phyloP scores from a whole-genome alignment of 2,888 invertebrate genomes.

The Pachydiplax longipennis region DNA sequence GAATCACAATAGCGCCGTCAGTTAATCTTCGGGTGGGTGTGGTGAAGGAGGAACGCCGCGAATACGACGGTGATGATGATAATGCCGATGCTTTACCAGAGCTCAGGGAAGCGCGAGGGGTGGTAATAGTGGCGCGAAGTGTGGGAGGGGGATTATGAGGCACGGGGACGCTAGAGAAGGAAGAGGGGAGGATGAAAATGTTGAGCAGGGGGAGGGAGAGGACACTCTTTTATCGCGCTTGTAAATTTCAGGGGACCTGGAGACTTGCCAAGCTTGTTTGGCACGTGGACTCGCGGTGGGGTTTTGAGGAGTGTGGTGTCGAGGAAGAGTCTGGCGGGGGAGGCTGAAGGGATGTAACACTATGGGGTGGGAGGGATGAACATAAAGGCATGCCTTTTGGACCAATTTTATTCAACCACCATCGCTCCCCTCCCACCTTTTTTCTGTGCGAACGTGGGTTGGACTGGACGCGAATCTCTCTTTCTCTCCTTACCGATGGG shows the following conservation, averaged over 20 bases:
- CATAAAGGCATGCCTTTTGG: conserved; percentile 1
- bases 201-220: conserved; percentile 3
- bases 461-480: background rate
- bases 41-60: background rate
- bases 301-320: background rate
- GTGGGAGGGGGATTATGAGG: background rate
- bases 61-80: background rate
- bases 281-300: conserved; percentile 35
- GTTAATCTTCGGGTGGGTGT: background rate
- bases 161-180: background rate
- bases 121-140: background rate
- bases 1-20: background rate
- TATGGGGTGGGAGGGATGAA: background rate
- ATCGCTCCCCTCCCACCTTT: background rate
- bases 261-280: conserved; percentile 26
- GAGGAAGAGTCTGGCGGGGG: background rate
- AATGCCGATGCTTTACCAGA: background rate
- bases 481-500: background rate
- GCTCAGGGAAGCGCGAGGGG: background rate
- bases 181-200: background rate
- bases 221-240: conserved; percentile 40
- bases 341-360: background rate
- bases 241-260: conserved; percentile 45
- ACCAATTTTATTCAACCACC: background rate
- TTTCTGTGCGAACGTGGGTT: background rate